Evolutionary conservation across 1,140 invertebrate species (phyloP), one percentile per base, ranked within the genome.

Genomic region (Sitophilus oryzae): DNA sequence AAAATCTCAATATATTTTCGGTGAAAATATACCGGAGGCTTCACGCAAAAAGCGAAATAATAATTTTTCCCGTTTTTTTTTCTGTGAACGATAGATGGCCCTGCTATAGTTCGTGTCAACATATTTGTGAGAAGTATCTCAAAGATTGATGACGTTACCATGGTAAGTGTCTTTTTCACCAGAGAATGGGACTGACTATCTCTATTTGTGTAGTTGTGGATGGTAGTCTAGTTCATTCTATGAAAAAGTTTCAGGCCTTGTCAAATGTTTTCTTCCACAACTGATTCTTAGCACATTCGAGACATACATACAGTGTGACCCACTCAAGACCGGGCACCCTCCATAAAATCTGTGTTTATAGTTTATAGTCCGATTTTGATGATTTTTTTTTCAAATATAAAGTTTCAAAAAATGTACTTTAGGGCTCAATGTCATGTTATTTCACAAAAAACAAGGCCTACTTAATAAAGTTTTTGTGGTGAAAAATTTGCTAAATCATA

Each of bases 91-190:
- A 79, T 83, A 89, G 87, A 89, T 87, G 89, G 88, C 75, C 87
- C 89, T 74, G 86, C 89, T 73, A 83, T 89, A 78, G 89, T 92
- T 76, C 82, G 82, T 79, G 91, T 96, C 82, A 95, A 96, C 85
- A 91, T 95, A 82, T 93, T 92, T 85, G 86, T 96, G 77, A 83
- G 92, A 83, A 94, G 91, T 88, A 95, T 95, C 83, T 92, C 90
- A 78, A 95, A 93, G 85, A 95, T 96, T 81, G 91, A 95, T 88
- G 92, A 96, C 83, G 91, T 95, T 77, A 94, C 91, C 69, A 95
- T 95, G 93, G 90, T 93, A 92, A 91, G 89, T 90, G 72, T 65
- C 68, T 68, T 69, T 63, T 66, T 63, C 56, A 65, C 50, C 59
- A 66, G 59, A 58, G 59, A 67, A 66, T 66, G 64, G 58, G 50